Evolutionary conservation across 2,888 invertebrate genomes (phyloP), one percentile per base, ranked within the genome.

Genomic region (Dioctria linearis): DNA sequence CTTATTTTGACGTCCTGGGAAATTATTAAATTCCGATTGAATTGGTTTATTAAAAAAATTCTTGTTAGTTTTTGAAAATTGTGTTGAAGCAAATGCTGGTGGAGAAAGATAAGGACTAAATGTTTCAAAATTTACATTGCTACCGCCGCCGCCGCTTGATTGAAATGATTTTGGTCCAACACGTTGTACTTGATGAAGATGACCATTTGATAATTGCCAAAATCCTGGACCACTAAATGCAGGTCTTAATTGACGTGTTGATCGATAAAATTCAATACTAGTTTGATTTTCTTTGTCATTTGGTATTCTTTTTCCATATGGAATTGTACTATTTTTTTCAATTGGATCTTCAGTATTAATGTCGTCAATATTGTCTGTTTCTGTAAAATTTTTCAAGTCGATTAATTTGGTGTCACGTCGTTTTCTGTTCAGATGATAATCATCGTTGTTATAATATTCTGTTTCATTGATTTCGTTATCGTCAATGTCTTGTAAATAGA

Each of bases 51-150:
- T 69, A 25, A 78, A 80, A 43, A 82, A 59, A 49, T 80, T 79
- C 43, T 76, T 80, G 25, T 40, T 78, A 9, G 40, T 51, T 46
- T 82, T 82, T n/a, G 69, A 80, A 67, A 63, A 82, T 65, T 82
- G 80, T 59, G 42, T 73, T 37, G 81, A 42, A n/a, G 59, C 9
- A 13, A 63, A 54, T 4, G 54, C 71, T 4, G 89, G 87, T 4
- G 88, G 87, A 5, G 86, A 84, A 0, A 88, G 83, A 76, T 86
- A 89, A 0, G 88, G 88, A 84, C 88, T 88, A 69, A 85, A 88
- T 2, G 81, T 82, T 2, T 87, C 87, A 66, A 87, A 87, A 25
- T 25, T 25, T 25, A 25, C 25, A 25, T 25, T 25, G 25, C 25
- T 25, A 25, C 25, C 25, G 25, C 25, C 25, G 4, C 85, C 84